Conservation (phyloP, 1,140 invertebrate species). For the Polyergus mexicanus region DNA sequence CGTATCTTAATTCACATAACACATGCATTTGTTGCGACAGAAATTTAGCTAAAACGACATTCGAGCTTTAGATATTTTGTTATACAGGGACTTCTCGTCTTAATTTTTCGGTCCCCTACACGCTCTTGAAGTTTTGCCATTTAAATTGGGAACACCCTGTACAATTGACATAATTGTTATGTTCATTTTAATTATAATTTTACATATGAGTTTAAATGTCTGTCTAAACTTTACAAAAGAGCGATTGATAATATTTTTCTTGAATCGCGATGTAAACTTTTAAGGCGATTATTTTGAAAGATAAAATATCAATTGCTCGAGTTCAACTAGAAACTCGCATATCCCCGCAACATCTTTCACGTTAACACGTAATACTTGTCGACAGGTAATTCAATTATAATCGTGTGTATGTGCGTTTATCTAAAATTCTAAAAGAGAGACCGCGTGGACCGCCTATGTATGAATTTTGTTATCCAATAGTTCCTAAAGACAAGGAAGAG, state of each 20-base stretch:
- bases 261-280: neutral
- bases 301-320: neutral
- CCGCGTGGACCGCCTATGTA: neutral
- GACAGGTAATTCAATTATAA: constrained; percentile 27
- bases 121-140: no score
- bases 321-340: neutral
- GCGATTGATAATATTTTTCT: constrained; percentile 1
- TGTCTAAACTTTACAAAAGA: no score
- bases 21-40: neutral
- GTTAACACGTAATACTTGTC: constrained; percentile 15
- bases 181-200: no score
- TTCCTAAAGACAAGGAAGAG: constrained; percentile 9
- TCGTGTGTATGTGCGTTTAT: neutral
- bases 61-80: neutral
- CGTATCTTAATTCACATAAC: neutral
- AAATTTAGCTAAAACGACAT: neutral
- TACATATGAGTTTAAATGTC: no score
- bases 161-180: neutral
- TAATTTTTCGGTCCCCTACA: no score
- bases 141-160: no score
- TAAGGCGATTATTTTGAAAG: neutral
- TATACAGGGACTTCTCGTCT: no score
- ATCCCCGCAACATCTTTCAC: neutral
- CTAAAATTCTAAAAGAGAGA: constrained; percentile 15
- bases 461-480: constrained; percentile 49